These are phyloP conservation scores for Scrobipalpa atriplicella DNA, from an alignment of 2,888 invertebrate genomes.

Conservation along the genomic window DNA sequence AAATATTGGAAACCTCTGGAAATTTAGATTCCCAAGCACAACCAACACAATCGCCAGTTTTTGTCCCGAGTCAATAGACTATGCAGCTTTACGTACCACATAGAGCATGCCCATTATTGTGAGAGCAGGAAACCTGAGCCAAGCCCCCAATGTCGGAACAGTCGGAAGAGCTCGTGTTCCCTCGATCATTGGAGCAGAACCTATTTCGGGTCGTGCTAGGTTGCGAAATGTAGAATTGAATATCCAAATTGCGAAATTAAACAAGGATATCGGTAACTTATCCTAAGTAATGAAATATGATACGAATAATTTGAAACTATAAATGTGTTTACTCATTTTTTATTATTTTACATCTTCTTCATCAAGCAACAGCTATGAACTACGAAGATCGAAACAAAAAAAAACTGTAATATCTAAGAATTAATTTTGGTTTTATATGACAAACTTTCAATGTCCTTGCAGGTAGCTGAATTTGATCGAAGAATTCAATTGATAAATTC, in stretches of 20 bases:
- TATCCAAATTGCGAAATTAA: constrained; percentile 16
- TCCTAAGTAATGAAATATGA: not conserved
- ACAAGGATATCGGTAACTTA: no score
- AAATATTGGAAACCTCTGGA: constrained; percentile 13
- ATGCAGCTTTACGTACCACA: constrained; percentile 37
- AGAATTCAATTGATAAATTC: not conserved
- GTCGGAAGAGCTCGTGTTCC: constrained; percentile 85
- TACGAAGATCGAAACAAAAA: no score
- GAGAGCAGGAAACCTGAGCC: constrained; percentile 86
- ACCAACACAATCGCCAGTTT: constrained; percentile 60
- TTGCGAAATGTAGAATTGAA: constrained; percentile 29
- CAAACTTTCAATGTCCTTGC: no score
- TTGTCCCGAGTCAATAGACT: constrained; percentile 62
- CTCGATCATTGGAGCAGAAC: constrained; percentile 82
- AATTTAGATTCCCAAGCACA: constrained; percentile 54
- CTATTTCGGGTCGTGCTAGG: constrained; percentile 56
- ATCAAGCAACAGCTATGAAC: no score
- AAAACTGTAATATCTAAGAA: no score
- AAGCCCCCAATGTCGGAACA: constrained; percentile 85
- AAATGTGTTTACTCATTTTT: no score
- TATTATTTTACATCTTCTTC: no score
- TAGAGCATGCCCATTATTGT: constrained; percentile 55
- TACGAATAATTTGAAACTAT: not conserved
- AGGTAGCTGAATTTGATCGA: not conserved
- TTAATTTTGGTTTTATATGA: no score